These are phyloP conservation scores for Oceanodroma tethys DNA, from an alignment of 2,113 vertebrate genomes.

Conservation along the genomic window DNA sequence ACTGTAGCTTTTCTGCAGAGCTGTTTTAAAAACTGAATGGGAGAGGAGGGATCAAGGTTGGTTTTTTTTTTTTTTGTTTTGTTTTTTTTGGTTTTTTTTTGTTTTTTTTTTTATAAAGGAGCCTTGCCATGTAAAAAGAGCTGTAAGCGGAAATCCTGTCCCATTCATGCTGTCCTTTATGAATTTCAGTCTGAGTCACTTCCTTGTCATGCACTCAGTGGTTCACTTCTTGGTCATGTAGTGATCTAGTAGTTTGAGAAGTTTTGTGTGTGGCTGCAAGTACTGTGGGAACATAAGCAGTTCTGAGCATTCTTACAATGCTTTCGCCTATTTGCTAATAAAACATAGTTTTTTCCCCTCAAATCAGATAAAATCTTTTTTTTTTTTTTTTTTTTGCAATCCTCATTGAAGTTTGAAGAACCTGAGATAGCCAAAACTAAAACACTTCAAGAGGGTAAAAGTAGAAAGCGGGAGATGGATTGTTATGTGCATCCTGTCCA, in stretches of 20 bases:
- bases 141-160: conserved; percentile 57
- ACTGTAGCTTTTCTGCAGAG: neutral
- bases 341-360: neutral
- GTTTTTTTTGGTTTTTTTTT: neutral
- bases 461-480: neutral
- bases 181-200: conserved; percentile 61
- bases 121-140: conserved; percentile 13
- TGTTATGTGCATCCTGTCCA: neutral
- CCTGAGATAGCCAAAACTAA: neutral
- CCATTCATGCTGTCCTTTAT: conserved; percentile 58
- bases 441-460: neutral
- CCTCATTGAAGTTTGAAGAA: neutral
- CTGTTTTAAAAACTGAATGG: neutral
- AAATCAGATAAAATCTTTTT: neutral
- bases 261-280: neutral
- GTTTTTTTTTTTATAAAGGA: neutral
- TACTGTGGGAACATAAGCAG: neutral
- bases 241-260: neutral
- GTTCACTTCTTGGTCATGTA: conserved; percentile 24
- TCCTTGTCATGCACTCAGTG: conserved; percentile 32
- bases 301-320: neutral
- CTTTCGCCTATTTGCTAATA: neutral
- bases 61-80: neutral
- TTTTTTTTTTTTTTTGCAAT: neutral
- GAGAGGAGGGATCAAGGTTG: neutral